These are phyloP conservation scores for Leptinotarsa undecemlineata DNA, from an alignment of 1,140 invertebrate species.

Conservation along the genomic window DNA sequence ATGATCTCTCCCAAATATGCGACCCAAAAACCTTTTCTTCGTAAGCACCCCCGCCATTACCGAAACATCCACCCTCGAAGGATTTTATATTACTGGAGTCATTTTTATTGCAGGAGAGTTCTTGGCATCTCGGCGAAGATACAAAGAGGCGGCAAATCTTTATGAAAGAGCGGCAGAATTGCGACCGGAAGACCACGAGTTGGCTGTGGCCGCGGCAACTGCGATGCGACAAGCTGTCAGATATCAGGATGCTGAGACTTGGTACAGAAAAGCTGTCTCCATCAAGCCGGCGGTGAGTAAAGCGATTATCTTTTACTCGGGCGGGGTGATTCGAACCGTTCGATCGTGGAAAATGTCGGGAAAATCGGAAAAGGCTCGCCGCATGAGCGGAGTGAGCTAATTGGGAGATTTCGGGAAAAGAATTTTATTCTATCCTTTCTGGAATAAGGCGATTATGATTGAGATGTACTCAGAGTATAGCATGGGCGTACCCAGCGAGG, in stretches of 20 bases:
- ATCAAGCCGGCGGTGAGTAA: conserved; percentile 70
- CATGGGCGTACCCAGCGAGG: no score
- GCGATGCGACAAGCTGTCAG: conserved; percentile 78
- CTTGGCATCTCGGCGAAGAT: conserved; percentile 73
- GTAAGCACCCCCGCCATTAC: not conserved
- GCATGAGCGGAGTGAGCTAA: not conserved
- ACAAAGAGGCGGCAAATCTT: conserved; percentile 79
- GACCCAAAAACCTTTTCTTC: not conserved
- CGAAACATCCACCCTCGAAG: not conserved
- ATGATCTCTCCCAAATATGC: no score
- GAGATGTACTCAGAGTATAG: no score
- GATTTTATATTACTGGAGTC: not conserved
- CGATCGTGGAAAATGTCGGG: conserved; percentile 4
- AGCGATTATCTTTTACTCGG: not conserved
- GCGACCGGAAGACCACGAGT: conserved; percentile 77
- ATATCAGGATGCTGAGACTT: conserved; percentile 78
- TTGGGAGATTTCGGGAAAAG: not conserved
- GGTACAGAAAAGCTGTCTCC: conserved; percentile 76
- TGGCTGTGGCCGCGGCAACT: conserved; percentile 84
- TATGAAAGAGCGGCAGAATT: conserved; percentile 76
- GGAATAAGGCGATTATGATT: no score
- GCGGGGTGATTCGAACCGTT: not conserved
- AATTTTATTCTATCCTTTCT: no score
- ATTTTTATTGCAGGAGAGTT: conserved; percentile 75
- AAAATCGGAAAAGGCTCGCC: not conserved